phyloP scores from a whole-genome alignment of 2,888 invertebrate genomes.

The Trichopria drosophilae region DNA sequence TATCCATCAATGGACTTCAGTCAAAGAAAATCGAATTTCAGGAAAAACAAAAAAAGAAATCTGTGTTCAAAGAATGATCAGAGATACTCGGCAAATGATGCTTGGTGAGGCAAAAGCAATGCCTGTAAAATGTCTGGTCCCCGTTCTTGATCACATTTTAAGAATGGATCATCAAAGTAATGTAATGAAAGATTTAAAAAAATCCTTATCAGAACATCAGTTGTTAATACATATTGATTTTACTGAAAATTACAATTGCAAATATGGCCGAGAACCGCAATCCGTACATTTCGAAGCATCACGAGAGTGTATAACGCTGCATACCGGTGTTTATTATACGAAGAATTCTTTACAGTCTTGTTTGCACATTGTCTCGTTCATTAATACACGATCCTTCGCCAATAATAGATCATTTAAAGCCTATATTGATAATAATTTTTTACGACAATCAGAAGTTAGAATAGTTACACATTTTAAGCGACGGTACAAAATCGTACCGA shows the following conservation, averaged over 20 bases:
- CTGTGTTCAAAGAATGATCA: not conserved
- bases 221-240: too few species aligned
- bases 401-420: too few species aligned
- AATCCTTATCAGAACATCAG: conserved; percentile 13
- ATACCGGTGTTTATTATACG: conserved; percentile 16
- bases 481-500: too few species aligned
- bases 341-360: too few species aligned
- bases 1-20: too few species aligned
- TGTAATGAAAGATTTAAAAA: conserved; percentile 12
- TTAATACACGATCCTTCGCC: not conserved
- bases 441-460: too few species aligned
- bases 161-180: conserved; percentile 16
- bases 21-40: too few species aligned
- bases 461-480: too few species aligned
- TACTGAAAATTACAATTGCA: conserved; percentile 21
- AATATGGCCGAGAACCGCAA: conserved; percentile 22
- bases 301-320: conserved; percentile 1
- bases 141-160: conserved; percentile 19
- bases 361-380: conserved; percentile 7
- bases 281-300: conserved; percentile 21
- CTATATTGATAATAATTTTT: too few species aligned
- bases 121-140: not conserved
- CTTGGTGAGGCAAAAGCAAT: not conserved
- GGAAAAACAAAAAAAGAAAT: too few species aligned
- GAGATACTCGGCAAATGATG: not conserved